Evolutionary conservation across 2,888 invertebrate species (phyloP).

Genomic region (Mimachlamys varia): DNA sequence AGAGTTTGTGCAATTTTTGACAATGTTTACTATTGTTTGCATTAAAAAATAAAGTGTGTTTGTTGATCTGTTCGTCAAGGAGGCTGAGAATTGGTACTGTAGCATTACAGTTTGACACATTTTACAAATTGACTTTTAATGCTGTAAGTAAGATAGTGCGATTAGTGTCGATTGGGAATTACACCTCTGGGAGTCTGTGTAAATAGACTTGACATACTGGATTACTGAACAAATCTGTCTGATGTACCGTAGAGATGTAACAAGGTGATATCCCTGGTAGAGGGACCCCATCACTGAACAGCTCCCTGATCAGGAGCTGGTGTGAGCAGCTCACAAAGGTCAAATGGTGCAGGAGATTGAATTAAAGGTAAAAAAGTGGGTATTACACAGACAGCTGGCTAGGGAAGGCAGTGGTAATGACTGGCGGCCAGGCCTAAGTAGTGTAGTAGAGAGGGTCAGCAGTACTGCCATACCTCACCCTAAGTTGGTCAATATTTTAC

Average conservation of each 20-base stretch:
- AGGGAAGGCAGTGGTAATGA: not conserved
- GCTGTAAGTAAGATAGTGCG: constrained; percentile 1
- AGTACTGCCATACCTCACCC: not conserved
- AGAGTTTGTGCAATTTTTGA: not conserved
- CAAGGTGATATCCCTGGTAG: not conserved
- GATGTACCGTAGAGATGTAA: not conserved
- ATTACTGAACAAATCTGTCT: not conserved
- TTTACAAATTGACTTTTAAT: constrained; percentile 31
- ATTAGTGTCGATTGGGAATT: not conserved
- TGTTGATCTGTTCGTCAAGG: not conserved
- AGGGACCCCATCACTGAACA: not conserved
- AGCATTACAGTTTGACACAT: not conserved
- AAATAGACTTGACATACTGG: not conserved
- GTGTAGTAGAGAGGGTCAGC: too few relatives aligned
- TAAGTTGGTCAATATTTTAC: not conserved
- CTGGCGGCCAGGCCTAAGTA: too few relatives aligned
- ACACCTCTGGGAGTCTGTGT: not conserved
- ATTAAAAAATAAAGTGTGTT: not conserved
- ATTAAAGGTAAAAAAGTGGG: not conserved
- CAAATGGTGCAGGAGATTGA: not conserved
- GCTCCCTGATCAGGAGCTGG: constrained; percentile 14
- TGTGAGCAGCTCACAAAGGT: not conserved
- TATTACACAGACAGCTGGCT: not conserved
- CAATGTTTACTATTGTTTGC: not conserved
- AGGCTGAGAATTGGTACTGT: not conserved